These are phyloP conservation scores for Entomobrya proxima DNA, from an alignment of 2,888 invertebrate species.

Conservation along the genomic window DNA sequence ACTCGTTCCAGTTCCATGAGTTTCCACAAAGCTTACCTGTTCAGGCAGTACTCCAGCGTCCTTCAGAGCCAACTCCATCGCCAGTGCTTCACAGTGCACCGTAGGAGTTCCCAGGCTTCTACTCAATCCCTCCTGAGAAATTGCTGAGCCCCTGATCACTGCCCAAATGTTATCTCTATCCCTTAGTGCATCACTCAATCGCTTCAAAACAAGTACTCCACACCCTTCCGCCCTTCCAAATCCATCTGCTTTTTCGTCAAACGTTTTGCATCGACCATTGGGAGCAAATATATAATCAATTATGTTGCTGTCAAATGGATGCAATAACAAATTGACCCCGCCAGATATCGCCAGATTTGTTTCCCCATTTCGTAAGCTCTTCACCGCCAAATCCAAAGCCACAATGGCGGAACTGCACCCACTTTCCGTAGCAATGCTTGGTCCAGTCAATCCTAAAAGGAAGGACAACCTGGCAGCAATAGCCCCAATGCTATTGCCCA, in stretches of 20 bases:
- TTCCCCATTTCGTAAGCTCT: background rate
- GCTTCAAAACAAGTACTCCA: constrained; percentile 52
- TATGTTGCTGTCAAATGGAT: background rate
- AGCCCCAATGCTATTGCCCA: background rate
- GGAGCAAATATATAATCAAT: background rate
- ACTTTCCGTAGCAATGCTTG: background rate
- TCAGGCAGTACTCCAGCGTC: background rate
- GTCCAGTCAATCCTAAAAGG: background rate
- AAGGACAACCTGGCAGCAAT: background rate
- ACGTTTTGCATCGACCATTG: constrained; percentile 51
- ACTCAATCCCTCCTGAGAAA: constrained; percentile 38
- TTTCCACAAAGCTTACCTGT: constrained; percentile 11
- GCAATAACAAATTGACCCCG: background rate
- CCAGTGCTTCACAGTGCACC: constrained; percentile 8
- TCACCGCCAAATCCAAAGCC: background rate
- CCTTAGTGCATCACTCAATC: constrained; percentile 50
- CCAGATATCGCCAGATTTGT: background rate
- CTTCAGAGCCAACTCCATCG: constrained; percentile 14
- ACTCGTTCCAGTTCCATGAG: constrained; percentile 77
- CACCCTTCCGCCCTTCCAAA: constrained; percentile 64
- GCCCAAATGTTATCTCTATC: constrained; percentile 48
- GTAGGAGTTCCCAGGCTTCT: constrained; percentile 42
- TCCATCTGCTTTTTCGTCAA: constrained; percentile 66
- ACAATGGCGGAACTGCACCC: background rate
- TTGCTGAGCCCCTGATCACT: constrained; percentile 32